A percentile compares a stretch with the other conserved stretches of the same genome.
phyloP scores from a whole-genome alignment of 2,888 invertebrate genomes.

The Thymelicus lineola region DNA sequence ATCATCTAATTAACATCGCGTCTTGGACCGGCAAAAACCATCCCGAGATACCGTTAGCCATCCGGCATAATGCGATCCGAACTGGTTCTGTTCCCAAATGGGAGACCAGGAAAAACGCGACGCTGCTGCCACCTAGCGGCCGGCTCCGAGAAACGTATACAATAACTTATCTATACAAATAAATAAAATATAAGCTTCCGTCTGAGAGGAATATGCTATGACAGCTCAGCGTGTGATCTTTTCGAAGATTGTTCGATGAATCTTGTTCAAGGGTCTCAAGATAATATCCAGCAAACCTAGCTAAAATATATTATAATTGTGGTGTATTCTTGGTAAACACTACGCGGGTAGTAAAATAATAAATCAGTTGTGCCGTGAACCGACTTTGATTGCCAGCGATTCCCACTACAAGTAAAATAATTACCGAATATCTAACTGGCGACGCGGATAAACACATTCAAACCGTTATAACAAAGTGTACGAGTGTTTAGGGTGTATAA shows the following conservation, averaged over 20 bases:
- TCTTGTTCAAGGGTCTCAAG: no score
- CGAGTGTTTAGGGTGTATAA: background rate
- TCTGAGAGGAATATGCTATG: background rate
- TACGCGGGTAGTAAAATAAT: no score
- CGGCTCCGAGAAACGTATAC: slow-evolving; percentile 8
- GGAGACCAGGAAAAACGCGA: slow-evolving; percentile 26
- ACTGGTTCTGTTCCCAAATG: slow-evolving; percentile 20
- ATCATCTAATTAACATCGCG: slow-evolving; percentile 67
- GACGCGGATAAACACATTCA: background rate
- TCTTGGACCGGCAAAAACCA: slow-evolving; percentile 64
- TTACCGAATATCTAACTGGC: background rate
- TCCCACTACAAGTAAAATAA: no score
- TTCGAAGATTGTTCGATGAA: no score
- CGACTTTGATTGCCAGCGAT: no score
- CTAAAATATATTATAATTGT: no score
- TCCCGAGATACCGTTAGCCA: slow-evolving; percentile 69
- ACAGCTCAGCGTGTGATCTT: no score
- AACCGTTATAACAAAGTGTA: background rate
- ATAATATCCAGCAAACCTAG: no score
- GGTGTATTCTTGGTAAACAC: no score
- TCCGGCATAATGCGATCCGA: slow-evolving; percentile 58
- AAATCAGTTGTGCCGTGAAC: no score
- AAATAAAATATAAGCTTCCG: slow-evolving; percentile 4
- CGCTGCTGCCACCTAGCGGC: background rate
- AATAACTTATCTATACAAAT: background rate